Evolutionary conservation across 2,113 vertebrate species (phyloP).

Genomic region (Phaethon lepturus): DNA sequence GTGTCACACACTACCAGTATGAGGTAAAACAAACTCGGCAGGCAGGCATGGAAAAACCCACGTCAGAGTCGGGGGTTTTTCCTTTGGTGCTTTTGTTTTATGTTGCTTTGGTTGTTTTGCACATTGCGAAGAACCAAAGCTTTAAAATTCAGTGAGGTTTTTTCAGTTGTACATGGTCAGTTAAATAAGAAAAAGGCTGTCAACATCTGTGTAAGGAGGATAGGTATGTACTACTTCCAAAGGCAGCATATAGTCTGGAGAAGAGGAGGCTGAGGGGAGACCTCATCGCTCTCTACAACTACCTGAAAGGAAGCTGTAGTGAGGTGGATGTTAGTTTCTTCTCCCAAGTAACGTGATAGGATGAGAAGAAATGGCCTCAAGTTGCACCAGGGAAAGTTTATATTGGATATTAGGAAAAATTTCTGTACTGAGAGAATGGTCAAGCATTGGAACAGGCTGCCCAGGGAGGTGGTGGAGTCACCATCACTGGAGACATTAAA

Average conservation of each 20-base stretch:
- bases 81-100: neutral
- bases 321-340: no score
- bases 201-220: neutral
- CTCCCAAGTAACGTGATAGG: no score
- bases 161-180: neutral
- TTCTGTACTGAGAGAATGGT: no score
- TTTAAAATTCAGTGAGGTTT: neutral
- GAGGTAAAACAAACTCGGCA: neutral
- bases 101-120: accelerated
- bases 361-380: no score
- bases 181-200: neutral
- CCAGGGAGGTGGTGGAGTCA: no score
- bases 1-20: neutral
- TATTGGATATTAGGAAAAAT: no score
- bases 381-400: no score
- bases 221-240: neutral
- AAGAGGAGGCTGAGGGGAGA: no score
- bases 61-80: neutral
- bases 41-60: neutral
- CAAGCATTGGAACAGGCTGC: no score
- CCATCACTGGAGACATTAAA: no score
- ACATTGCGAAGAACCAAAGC: accelerated
- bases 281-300: no score
- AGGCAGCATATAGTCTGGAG: neutral
- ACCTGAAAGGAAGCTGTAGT: no score